Evolutionary conservation across 2,888 invertebrate genomes (phyloP).

Genomic region (Aphrophora alni): DNA sequence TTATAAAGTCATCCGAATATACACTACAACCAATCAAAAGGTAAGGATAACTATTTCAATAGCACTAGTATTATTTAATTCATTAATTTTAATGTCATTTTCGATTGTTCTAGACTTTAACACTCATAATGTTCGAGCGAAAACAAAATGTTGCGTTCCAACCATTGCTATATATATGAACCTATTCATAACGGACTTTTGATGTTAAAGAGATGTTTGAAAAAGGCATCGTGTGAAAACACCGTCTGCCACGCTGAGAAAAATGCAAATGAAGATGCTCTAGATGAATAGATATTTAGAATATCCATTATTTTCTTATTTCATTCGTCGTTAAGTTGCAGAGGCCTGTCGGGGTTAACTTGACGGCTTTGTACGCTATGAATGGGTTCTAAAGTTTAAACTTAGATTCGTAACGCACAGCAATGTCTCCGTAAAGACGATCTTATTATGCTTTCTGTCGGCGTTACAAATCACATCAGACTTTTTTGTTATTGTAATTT

Average conservation of each 20-base stretch:
- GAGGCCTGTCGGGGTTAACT: background rate
- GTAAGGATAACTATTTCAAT: too few species aligned
- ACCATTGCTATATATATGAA: background rate
- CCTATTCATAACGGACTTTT: background rate
- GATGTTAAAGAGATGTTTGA: background rate
- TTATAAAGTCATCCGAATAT: too few species aligned
- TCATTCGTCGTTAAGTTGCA: background rate
- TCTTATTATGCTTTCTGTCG: conserved; percentile 9
- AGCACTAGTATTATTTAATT: too few species aligned
- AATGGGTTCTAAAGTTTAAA: background rate
- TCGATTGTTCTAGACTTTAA: too few species aligned
- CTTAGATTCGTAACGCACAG: background rate
- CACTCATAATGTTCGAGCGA: too few species aligned
- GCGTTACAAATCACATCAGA: conserved; percentile 37
- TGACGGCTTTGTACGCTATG: background rate
- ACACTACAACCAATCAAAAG: too few species aligned
- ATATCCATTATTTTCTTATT: background rate
- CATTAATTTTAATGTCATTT: too few species aligned
- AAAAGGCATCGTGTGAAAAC: background rate
- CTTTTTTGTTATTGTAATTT: conserved; percentile 42
- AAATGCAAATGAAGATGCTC: background rate
- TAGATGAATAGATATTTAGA: conserved; percentile 3
- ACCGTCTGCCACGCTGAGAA: background rate
- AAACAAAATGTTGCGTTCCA: too few species aligned
- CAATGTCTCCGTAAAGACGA: background rate